Percentiles rank a stretch among this genome's conserved stretches.
phyloP scores from a whole-genome alignment of 2,113 vertebrate genomes.

The Rafetus swinhoei region DNA sequence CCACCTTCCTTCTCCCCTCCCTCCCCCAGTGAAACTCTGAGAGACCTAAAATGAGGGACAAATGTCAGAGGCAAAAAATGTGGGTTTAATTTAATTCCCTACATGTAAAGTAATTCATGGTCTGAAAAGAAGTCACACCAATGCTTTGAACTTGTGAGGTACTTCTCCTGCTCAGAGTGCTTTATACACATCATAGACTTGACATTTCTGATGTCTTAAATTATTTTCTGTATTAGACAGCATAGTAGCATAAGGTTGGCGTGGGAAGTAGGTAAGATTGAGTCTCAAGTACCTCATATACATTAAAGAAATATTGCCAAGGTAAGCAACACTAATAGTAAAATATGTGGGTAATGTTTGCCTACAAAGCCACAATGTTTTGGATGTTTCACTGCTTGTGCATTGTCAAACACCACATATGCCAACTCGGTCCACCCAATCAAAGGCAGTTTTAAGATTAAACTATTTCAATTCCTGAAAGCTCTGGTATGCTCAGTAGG shows the following conservation, averaged over 20 bases:
- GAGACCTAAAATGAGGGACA: neutral
- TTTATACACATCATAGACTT: neutral
- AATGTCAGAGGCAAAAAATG: neutral
- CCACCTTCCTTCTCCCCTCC: neutral
- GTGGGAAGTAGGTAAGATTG: neutral
- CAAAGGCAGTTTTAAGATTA: neutral
- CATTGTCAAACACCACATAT: accelerated
- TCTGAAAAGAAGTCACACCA: neutral
- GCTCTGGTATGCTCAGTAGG: neutral
- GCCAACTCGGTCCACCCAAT: neutral
- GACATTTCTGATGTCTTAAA: neutral
- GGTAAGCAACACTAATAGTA: neutral
- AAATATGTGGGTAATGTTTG: neutral
- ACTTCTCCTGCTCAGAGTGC: neutral
- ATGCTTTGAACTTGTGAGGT: neutral
- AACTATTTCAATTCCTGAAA: neutral
- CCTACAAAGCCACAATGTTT: neutral
- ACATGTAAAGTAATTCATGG: neutral
- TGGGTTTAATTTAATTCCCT: neutral
- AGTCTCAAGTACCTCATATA: neutral
- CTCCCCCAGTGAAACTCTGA: neutral
- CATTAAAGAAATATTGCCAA: neutral
- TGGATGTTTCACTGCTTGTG: neutral
- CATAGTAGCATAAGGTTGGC: neutral
- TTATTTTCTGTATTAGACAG: neutral